Evolutionary conservation across 1,140 invertebrate species (phyloP), one percentile per base, ranked within the genome.

Genomic region (Eupeodes corollae): DNA sequence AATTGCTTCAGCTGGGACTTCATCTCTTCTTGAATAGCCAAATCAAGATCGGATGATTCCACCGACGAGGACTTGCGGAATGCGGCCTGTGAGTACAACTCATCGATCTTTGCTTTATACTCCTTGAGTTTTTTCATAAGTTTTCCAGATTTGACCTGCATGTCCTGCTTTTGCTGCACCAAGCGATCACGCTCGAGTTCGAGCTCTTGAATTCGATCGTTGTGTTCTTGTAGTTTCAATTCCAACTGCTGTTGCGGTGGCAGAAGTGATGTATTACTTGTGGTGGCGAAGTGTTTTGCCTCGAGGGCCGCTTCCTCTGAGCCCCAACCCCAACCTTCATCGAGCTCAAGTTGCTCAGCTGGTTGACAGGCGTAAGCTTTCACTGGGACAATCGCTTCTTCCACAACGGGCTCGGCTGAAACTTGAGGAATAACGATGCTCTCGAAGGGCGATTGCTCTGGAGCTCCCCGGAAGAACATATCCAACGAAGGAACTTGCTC

Each of bases 101-200:
- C 67, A n/a, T 82, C 79, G 56, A 79, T 75, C 56, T 76, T 75
- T 3, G 69, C 45, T 65, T 86, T 83, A 47, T 83, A 74, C 57
- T 86, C 83, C 56, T 86, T 86, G 2, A 86, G 60, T 62, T 86
- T 86, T 55, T 80, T 86, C 49, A 87, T 67, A 13, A 83, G 73
- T 69, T 85, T 86, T 8, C 73, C 70, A 19, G 77, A 77, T 54
- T 83, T 84, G 1, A 75, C 55, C 56, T 86, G 81, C 26, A 72
- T 65, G 5, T 73, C 65, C 48, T 74, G 73, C 8, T 80, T 69
- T 40, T 84, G 80, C 18, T 77, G 69, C n/a, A 70, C 58, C 6
- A 77, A 51, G 14, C 59, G 63, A 2, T 67, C 54, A 26, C 73
- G 70, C 42, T 79, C 73, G 0, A 59, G 44, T 53, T 77, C 70